Conservation (phyloP, 37 sponge, comb jelly and placozoan genomes). For the Chondrilla cf. caribensis region DNA sequence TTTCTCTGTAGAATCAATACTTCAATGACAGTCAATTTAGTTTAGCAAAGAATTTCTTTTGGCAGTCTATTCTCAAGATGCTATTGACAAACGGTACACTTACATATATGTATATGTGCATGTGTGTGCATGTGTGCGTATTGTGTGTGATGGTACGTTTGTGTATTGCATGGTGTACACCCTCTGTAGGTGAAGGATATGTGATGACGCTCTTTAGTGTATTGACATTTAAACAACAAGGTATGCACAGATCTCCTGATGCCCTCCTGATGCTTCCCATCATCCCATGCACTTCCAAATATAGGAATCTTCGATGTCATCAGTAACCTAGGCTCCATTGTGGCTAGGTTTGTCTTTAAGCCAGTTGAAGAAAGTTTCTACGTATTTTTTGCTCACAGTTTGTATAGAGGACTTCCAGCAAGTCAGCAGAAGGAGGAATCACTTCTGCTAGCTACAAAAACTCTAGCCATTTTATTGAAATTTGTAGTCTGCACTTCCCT, state of each 20-base stretch:
- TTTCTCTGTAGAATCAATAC: background rate
- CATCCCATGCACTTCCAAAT: background rate
- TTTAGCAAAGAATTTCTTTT: conserved; percentile 80
- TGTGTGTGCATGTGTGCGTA: background rate
- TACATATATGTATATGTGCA: background rate
- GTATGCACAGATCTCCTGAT: conserved; percentile 34
- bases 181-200: conserved; percentile 81
- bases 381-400: conserved; percentile 79
- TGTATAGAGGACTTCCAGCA: conserved; percentile 71
- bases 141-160: too few relatives aligned
- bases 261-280: background rate
- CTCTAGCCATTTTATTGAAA: conserved; percentile 73
- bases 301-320: conserved; percentile 86
- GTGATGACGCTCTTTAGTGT: conserved; percentile 92
- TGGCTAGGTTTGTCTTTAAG: conserved; percentile 84
- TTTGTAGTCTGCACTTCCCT: conserved; percentile 71
- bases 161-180: too few relatives aligned
- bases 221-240: conserved; percentile 90
- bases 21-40: conserved; percentile 12
- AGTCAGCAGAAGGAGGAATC: conserved; percentile 50
- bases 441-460: conserved; percentile 21
- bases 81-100: conserved; percentile 81
- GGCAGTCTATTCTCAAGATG: conserved; percentile 89
- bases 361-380: conserved; percentile 96
- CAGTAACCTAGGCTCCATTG: conserved; percentile 90